Base-by-base conservation (phyloP, 2,113 vertebrate genomes). In the Macaca fascicularis region DNA sequence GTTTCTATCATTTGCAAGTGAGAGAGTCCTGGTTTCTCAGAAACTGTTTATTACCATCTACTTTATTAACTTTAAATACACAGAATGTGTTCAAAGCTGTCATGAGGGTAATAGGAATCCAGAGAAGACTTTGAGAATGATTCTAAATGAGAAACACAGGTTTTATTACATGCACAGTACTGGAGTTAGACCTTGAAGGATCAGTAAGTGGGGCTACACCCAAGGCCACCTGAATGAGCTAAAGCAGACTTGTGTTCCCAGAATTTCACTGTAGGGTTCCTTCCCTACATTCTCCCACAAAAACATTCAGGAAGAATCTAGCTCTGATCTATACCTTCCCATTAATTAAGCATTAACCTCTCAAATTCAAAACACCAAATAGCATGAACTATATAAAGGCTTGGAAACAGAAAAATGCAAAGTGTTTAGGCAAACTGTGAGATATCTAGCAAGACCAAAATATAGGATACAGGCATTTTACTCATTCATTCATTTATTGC, bases 21-120 rank as follows among this genome's bases (percentile, higher is more conserved):
- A 92, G 12, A 25, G 16, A 57, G 35, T 74, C 20, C 22, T 88
- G 38, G 45, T 74, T 93, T 96, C 83, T 91, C 75, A 75, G 30
- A 35, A 95, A 90, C 89, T n/a, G 1, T 61, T 94, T 89, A 89
- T 6, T 92, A 69, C 38, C 23, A 81, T 38, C 35, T 67, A 89
- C 43, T 67, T 89, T 43, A 95, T 48, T 70, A 79, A 93, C 89
- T 84, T 85, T 43, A 88, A 17, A 95, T 12, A 85, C 35, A 91
- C 20, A 79, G n/a, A 93, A 82, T n/a, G 32, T 52, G 32, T 13
- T 95, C 72, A 82, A 83, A 82, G 81, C 32, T 69, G 3, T 74
- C 87, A 90, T 13, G 8, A 90, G 61, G 52, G 64, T 32, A 92
- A 80, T 0, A 86, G 23, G 59, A 78, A 69, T 61, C 25, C 61